A percentile compares a stretch with the other conserved stretches of the same genome.
phyloP scores from a whole-genome alignment of 2,797 vertebrate species.

The Euthynnus affinis region DNA sequence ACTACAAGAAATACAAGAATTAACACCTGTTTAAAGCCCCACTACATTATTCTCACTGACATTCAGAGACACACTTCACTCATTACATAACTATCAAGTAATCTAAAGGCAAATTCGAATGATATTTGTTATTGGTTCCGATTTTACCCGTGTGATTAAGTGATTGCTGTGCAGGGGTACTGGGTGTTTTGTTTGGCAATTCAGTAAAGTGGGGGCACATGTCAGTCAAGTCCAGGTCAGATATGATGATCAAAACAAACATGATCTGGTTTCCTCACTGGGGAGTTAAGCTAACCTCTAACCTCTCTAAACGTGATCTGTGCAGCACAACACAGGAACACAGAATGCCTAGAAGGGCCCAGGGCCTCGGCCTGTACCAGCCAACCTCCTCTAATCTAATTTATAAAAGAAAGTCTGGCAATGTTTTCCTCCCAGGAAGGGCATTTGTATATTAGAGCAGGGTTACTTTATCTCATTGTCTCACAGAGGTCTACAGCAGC shows the following conservation, averaged over 20 bases:
- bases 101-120: constrained; percentile 52
- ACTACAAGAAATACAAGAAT: background rate
- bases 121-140: constrained; percentile 51
- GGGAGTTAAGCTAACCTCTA: constrained; percentile 69
- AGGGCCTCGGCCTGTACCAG: constrained; percentile 64
- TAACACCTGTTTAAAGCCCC: constrained; percentile 1
- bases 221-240: constrained; percentile 84
- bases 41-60: constrained; percentile 4
- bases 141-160: constrained; percentile 63
- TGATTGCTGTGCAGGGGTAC: constrained; percentile 59
- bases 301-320: constrained; percentile 67
- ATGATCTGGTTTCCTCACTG: constrained; percentile 73
- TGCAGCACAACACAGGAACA: constrained; percentile 65
- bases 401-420: constrained; percentile 79
- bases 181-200: constrained; percentile 78
- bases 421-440: constrained; percentile 77
- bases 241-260: constrained; percentile 83
- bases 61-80: constrained; percentile 15
- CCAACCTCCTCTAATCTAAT: constrained; percentile 82
- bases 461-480: constrained; percentile 63
- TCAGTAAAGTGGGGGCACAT: constrained; percentile 78
- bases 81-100: constrained; percentile 53
- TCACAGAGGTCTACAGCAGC: constrained; percentile 55
- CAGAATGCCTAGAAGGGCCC: constrained; percentile 68
- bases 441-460: constrained; percentile 68